Evolutionary conservation across 2,797 vertebrate genomes (phyloP).

Genomic region (Hydrolagus colliei): DNA sequence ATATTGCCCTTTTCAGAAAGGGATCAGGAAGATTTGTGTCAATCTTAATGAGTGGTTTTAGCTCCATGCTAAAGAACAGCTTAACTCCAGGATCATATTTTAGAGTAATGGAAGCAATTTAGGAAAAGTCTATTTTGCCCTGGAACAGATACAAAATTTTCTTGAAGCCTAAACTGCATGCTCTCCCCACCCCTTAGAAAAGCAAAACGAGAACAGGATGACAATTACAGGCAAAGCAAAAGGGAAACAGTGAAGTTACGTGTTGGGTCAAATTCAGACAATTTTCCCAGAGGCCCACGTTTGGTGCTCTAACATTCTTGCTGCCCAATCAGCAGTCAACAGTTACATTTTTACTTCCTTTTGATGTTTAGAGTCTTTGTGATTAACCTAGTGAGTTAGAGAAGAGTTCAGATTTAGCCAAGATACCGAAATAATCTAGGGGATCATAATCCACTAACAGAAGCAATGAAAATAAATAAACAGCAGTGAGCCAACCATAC

Average conservation of each 20-base stretch:
- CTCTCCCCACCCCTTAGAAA: neutral
- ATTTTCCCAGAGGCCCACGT: neutral
- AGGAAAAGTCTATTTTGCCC: neutral
- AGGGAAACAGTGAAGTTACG: neutral
- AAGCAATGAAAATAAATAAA: conserved; percentile 7
- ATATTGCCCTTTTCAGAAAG: neutral
- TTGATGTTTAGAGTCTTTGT: neutral
- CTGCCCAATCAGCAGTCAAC: neutral
- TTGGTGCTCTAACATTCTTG: neutral
- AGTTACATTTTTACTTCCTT: conserved; percentile 9
- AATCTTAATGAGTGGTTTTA: neutral
- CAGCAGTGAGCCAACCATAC: neutral
- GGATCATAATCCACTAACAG: neutral
- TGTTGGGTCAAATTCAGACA: neutral
- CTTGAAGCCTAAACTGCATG: conserved; percentile 10
- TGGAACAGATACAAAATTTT: neutral
- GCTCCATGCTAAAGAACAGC: neutral
- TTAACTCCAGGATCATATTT: neutral
- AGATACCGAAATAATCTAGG: neutral
- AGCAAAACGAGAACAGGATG: neutral
- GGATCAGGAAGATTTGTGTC: neutral
- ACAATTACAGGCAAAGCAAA: too few species aligned
- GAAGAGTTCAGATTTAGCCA: neutral
- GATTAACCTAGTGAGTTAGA: neutral
- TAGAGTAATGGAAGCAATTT: neutral